These are phyloP conservation scores for Geophilus truncorum DNA, from an alignment of 2,888 invertebrate genomes.

Conservation along the genomic window DNA sequence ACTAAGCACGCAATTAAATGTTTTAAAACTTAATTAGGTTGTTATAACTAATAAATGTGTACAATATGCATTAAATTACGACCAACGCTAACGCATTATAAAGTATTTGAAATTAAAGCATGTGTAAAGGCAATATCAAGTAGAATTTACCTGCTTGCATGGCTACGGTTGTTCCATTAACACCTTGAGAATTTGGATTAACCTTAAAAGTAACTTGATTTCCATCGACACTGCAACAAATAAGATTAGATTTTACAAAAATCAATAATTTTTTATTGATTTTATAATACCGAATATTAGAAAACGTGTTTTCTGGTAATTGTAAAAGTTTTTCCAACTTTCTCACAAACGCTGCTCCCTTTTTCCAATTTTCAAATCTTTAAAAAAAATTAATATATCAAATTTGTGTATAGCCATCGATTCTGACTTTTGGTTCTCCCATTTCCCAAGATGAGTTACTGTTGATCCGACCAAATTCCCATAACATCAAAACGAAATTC, in stretches of 20 bases:
- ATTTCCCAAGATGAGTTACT: too few species aligned
- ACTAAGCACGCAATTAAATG: background rate
- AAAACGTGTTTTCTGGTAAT: conserved; percentile 59
- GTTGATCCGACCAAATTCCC: too few species aligned
- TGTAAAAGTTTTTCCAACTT: conserved; percentile 65
- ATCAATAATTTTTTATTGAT: background rate
- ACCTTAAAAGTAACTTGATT: conserved; percentile 75
- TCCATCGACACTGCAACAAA: conserved; percentile 59
- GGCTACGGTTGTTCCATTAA: conserved; percentile 64
- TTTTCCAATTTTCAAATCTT: conserved; percentile 62
- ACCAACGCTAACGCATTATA: too few species aligned
- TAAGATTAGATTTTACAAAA: background rate
- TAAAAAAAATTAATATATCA: conserved; percentile 38
- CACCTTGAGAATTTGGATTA: conserved; percentile 59
- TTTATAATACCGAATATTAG: conserved; percentile 59
- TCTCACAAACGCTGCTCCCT: conserved; percentile 66
- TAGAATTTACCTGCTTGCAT: conserved; percentile 57
- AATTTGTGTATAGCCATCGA: background rate
- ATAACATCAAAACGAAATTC: too few species aligned
- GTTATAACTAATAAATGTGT: too few species aligned
- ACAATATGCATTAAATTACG: too few species aligned
- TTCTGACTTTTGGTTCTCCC: too few species aligned
- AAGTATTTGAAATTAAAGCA: too few species aligned
- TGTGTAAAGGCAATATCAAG: background rate
- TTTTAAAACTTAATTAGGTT: background rate